Conservation (phyloP, 2,113 vertebrate species). For the Entelurus aequoreus region DNA sequence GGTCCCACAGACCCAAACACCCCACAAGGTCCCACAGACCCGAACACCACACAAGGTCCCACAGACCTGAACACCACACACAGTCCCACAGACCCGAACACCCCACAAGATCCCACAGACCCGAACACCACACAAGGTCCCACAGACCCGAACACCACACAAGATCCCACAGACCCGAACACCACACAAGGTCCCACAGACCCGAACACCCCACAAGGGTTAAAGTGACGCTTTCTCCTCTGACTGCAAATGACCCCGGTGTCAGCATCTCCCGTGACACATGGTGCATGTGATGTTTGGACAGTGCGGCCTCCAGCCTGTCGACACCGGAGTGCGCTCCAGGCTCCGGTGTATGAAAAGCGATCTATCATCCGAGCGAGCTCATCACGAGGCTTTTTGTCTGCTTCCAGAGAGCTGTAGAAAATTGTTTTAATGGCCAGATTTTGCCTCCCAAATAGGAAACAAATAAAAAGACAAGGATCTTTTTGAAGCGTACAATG, state of each 20-base stretch:
- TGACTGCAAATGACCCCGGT: not conserved
- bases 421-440: slow-evolving; percentile 59
- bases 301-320: not conserved
- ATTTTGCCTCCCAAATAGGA: slow-evolving; percentile 44
- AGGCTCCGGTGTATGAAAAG: slow-evolving; percentile 12
- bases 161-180: too few species aligned
- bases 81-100: too few species aligned
- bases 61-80: too few species aligned
- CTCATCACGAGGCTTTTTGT: slow-evolving; percentile 48
- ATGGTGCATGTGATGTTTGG: slow-evolving; percentile 9
- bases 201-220: too few species aligned
- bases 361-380: slow-evolving; percentile 41
- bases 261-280: not conserved
- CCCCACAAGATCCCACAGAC: too few species aligned
- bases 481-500: slow-evolving; percentile 48
- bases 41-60: too few species aligned
- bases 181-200: too few species aligned
- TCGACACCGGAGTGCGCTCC: not conserved
- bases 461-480: slow-evolving; percentile 55
- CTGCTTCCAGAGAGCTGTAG: slow-evolving; percentile 38
- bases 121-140: too few species aligned
- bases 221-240: not conserved
- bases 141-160: too few species aligned
- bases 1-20: too few species aligned
- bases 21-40: too few species aligned